Evolutionary conservation across 2,797 vertebrate genomes (phyloP), one percentile per base, ranked within the genome.

Genomic region (Chaetophractus vellerosus): DNA sequence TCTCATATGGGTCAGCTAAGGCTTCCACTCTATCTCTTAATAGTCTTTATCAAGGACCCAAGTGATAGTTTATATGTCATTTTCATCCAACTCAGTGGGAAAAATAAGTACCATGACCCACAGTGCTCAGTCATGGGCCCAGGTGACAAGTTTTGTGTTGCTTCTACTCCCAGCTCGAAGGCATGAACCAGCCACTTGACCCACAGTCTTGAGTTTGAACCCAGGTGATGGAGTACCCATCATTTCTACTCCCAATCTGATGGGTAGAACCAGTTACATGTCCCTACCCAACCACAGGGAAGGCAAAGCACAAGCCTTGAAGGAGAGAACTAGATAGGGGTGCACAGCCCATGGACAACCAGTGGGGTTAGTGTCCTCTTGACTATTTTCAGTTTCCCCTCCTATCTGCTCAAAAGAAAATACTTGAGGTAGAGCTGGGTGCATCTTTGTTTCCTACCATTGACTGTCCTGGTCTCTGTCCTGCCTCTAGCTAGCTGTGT

Each of bases 11-110:
- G 19, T 52, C 31, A 74, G 4, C n/a, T 55, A 31, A 64, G 23
- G 74, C 12, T 75, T 82, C 72, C 2, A 64, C 10, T 74, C 15
- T 10, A 10, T 50, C 41, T 69, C 38, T 90, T 41, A 3, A 38
- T 38, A 61, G 19, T 59, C 14, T 41, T 86, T 45, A n/a, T 72
- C 23, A 6, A 59, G 38, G n/a, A 76, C 45, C 64, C 11, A 55
- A 9, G 5, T 23, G 31, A 41, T 89, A 59, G 31, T 7, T 21
- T 55, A 11, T 6, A 21, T 38, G 26, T 80, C 33, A 36, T 26
- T 86, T 91, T 36, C 61, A 79, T 89, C 66, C 33, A 95, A 76
- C 9, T 57, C 48, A 71, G 14, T 31, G 66, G 84, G 24, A 48
- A 36, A 61, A 82, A 57, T 18, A 82, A n/a, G 1, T 41, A 41